Evolutionary conservation across 1,140 invertebrate genomes (phyloP), one percentile per base, ranked within the genome.

Genomic region (Colletes gigas): DNA sequence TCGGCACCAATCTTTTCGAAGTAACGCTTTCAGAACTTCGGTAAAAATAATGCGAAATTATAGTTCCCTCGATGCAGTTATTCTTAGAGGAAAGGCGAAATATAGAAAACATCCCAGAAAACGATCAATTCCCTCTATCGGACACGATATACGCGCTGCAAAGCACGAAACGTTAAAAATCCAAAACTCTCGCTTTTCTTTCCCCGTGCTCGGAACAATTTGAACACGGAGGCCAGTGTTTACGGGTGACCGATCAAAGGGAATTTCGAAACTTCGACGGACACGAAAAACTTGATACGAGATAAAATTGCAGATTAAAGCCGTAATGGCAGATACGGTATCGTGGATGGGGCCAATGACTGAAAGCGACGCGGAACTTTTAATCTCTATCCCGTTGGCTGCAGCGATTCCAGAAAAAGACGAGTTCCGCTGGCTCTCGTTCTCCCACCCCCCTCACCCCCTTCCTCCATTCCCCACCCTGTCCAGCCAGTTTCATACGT

Each of bases 321-420:
- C 41, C 15, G 21, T 69, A 50, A 77, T 59, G 17, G 21, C 12
- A 21, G 44, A 55, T n/a, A 44, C 6, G 41, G 70, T 80, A 67
- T 74, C 82, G 21, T 17, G 52, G 21, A 50, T 72, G 75, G 52
- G 14, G 41, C 55, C 52, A 70, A 73, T 62, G 47, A 21, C 44
- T 50, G 65, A 44, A 19, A 19, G 39, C 47, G 54, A 47, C 63
- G 66, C 71, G 30, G 12, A 55, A 83, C 65, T 80, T 83, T 80
- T 80, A 84, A 80, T 63, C 82, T 75, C 59, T 21, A 67, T 52
- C 70, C 63, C 47, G 54, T 83, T 83, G 78, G 39, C 55, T 60
- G 67, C 15, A 41, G 39, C 54, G 30, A 70, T 70, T 15, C 65
- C 14, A 50, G 78, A 81, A 57, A 84, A 71, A 47, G 57, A 62